phyloP scores from a whole-genome alignment of 2,888 invertebrate genomes.

The Cepaea hortensis region DNA sequence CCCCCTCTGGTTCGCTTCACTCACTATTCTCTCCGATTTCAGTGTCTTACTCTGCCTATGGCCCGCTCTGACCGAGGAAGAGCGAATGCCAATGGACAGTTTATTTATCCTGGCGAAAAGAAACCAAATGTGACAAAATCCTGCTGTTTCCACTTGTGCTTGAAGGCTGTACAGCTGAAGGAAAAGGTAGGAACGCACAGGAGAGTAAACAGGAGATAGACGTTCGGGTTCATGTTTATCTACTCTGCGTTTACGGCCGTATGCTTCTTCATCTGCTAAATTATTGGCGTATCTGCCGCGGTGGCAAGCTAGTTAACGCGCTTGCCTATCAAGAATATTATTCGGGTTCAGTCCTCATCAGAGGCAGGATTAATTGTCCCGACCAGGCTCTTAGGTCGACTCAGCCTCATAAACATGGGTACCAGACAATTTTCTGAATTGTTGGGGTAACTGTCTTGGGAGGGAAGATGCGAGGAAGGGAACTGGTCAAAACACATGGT shows the following conservation, averaged over 20 bases:
- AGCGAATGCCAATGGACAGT: conserved; percentile 21
- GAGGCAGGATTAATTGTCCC: too few relatives aligned
- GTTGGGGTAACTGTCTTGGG: too few relatives aligned
- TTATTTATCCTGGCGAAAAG: conserved; percentile 29
- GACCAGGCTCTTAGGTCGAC: too few relatives aligned
- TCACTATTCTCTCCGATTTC: not conserved
- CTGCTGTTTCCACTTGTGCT: conserved; percentile 31
- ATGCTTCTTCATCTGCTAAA: conserved; percentile 18
- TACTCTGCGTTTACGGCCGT: conserved; percentile 6
- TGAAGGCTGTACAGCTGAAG: conserved; percentile 20
- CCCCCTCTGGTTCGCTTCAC: not conserved
- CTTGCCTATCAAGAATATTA: too few relatives aligned
- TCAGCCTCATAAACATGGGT: too few relatives aligned
- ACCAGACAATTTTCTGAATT: too few relatives aligned
- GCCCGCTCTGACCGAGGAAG: not conserved
- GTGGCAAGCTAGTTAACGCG: too few relatives aligned
- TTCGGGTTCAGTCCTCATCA: too few relatives aligned
- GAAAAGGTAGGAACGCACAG: not conserved
- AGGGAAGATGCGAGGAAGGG: too few relatives aligned
- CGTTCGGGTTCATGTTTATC: not conserved
- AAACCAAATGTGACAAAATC: conserved; percentile 23
- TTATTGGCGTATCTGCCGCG: too few relatives aligned
- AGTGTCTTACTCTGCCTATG: not conserved
- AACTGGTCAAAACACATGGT: too few relatives aligned
- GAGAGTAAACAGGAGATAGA: not conserved